Percentiles rank a stretch among this genome's conserved stretches.
phyloP scores from a whole-genome alignment of 2,888 invertebrate species.

The Synergus japonicus region DNA sequence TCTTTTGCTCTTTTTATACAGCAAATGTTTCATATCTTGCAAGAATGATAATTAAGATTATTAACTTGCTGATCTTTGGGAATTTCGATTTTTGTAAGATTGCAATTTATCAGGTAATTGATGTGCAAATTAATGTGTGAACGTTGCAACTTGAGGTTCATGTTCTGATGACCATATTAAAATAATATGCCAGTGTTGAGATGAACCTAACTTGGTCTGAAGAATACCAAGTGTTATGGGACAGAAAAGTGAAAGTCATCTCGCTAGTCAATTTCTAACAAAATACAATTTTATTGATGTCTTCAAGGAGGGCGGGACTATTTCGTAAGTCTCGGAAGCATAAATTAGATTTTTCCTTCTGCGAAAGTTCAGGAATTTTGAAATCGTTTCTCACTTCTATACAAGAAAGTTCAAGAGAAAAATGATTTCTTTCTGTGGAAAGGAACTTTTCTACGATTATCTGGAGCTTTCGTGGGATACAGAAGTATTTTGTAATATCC shows the following conservation, averaged over 20 bases:
- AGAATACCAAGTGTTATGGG: not conserved
- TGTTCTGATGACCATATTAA: not conserved
- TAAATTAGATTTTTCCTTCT: slow-evolving; percentile 6
- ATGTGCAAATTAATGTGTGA: not conserved
- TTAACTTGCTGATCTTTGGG: not conserved
- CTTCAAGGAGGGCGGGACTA: not conserved
- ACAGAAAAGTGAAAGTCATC: slow-evolving; percentile 34
- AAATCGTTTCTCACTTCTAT: not conserved
- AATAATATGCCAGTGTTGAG: slow-evolving; percentile 4
- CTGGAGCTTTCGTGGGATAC: not conserved
- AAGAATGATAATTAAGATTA: not conserved
- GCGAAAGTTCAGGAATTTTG: not conserved
- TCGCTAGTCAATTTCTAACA: slow-evolving; percentile 24
- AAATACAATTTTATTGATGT: slow-evolving; percentile 23
- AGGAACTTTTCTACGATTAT: not conserved
- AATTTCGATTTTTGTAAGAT: not conserved
- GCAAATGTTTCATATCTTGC: not conserved
- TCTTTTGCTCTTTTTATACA: not conserved
- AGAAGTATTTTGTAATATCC: not conserved
- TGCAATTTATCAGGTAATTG: not conserved
- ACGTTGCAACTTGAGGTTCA: not conserved
- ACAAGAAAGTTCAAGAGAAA: not conserved
- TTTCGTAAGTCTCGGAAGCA: slow-evolving; percentile 26
- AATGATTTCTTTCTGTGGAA: not conserved
- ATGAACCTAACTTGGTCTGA: slow-evolving; percentile 13